Conservation (phyloP, 1,140 invertebrate species). For the Lepidurus apus region DNA sequence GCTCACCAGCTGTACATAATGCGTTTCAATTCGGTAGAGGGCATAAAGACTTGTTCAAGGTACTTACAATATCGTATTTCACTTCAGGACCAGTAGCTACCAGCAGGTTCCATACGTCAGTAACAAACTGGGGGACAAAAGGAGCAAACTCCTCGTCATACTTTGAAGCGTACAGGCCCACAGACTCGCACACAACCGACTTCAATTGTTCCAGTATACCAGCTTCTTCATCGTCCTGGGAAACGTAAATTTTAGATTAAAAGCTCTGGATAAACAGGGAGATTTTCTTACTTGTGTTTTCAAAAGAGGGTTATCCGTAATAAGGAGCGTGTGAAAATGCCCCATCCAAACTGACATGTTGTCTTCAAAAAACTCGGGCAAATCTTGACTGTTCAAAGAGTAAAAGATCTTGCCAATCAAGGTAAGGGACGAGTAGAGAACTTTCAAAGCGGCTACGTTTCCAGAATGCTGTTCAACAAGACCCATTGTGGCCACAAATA, state of each 20-base stretch:
- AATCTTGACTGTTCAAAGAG: constrained; percentile 87
- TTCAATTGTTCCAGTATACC: constrained; percentile 85
- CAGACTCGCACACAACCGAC: constrained; percentile 93
- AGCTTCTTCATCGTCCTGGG: constrained; percentile 76
- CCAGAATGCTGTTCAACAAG: constrained; percentile 68
- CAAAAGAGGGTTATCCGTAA: constrained; percentile 59
- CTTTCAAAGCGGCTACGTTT: constrained; percentile 71
- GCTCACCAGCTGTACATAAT: constrained; percentile 68
- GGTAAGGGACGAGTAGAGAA: constrained; percentile 83
- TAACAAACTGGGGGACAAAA: constrained; percentile 84
- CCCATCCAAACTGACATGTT: constrained; percentile 93
- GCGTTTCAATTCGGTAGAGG: background rate
- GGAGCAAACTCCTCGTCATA: constrained; percentile 94
- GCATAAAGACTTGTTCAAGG: constrained; percentile 25
- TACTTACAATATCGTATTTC: constrained; percentile 50
- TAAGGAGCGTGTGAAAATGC: constrained; percentile 75
- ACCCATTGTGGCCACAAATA: constrained; percentile 80
- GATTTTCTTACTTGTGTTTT: constrained; percentile 55
- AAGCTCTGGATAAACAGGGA: background rate
- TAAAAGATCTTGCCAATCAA: constrained; percentile 95
- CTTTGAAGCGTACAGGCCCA: constrained; percentile 90
- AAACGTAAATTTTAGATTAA: constrained; percentile 38
- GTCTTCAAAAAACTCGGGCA: constrained; percentile 98
- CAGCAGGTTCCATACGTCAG: constrained; percentile 84
- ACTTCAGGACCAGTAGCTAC: constrained; percentile 73